Base-by-base conservation (phyloP, 1,140 invertebrate species). In the Batillaria attramentaria region DNA sequence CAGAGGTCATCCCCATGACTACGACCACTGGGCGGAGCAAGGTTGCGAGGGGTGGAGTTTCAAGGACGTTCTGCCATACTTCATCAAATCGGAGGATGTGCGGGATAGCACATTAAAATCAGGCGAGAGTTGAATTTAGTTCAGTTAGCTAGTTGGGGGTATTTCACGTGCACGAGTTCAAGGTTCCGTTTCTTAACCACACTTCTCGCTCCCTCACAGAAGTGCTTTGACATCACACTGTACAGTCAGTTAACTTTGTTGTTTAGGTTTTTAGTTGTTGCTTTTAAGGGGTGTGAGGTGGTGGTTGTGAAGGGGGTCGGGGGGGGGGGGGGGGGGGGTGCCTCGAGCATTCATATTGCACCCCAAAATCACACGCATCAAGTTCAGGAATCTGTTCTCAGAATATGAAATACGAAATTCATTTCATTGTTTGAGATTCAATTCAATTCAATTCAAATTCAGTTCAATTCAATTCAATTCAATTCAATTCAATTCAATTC, bases 21-120 rank as follows among this genome's bases (percentile, higher is more conserved):
- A 98, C 87, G 96, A 99, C 85, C 92, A 92, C 13, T 99, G 98
- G 98, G 96, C 96, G 86, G 91, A 93, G 0, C 88, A 95, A 31
- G 98, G 97, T 0, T 98, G 97, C 87, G 93, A 94, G 0, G 97
- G 97, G 3, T 99, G 98, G 98, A 94, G 95, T 3, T 97, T 94
- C 81, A 93, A 95, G 72, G 94, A 97, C 46, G 94, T 95, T 0
- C 89, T 98, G 0, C 94, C 96, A 66, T 98, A 98, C 86, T 98
- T 98, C 90, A 96, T 97, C 85, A 97, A 97, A 87, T 96, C 95
- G 0, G 87, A 89, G 72, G 81, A 83, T 35, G 83, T 87, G 24
- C 50, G 68, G 24, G 54, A 50, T 18, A 28, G 42, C 18, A 46
- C 39, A n/a, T 60, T 75, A 35, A 31, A 68, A 16, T 79, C 78